Base-by-base conservation (phyloP, 2,113 vertebrate genomes). In the Leucoraja erinaceus region DNA sequence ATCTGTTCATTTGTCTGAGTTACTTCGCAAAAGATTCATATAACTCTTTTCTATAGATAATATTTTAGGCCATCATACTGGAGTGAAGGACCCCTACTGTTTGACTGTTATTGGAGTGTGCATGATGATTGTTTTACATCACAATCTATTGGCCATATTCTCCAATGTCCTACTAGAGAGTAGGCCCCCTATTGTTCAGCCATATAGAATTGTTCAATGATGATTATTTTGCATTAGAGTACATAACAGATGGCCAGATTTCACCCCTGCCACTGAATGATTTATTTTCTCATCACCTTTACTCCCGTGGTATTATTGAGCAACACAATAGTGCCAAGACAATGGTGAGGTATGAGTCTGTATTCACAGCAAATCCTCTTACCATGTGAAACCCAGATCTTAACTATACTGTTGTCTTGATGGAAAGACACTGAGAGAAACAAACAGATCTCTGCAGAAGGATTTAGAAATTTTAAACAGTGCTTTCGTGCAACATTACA, bases 61-160 rank as follows among this genome's bases (percentile, higher is more conserved):
- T 72, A 91, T 74, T 91, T 91, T 91, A 54, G 33, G 11, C 33
- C 31, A 14, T 72, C 90, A 20, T 74, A 72, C 90, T 74, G 90
- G 90, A 91, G 90, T 91, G 33, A 91, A 91, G 66, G 90, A 91
- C 33, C 90, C 90, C 90, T 72, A 74, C 90, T 91, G 90, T 91
- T 72, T 20, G 90, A 72, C 66, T 91, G 90, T 91, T 91, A 91
- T 91, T 91, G 90, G 90, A 91, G 90, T 91, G 90, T 91, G 90
- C 33, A 91, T 74, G 90, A 38, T 91, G 90, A 91, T 91, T 91
- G 68, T 74, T 91, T 72, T 47, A 54, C 90, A 91, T 91, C 72
- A 74, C 90, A 91, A 68, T 91, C 90, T 91, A 91, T 91, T 91
- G 90, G 54, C 90, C 90, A 91, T 72, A 91, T 72, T 47, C 90